phyloP scores from a whole-genome alignment of 2,797 vertebrate species.

The Smutsia temminckii region DNA sequence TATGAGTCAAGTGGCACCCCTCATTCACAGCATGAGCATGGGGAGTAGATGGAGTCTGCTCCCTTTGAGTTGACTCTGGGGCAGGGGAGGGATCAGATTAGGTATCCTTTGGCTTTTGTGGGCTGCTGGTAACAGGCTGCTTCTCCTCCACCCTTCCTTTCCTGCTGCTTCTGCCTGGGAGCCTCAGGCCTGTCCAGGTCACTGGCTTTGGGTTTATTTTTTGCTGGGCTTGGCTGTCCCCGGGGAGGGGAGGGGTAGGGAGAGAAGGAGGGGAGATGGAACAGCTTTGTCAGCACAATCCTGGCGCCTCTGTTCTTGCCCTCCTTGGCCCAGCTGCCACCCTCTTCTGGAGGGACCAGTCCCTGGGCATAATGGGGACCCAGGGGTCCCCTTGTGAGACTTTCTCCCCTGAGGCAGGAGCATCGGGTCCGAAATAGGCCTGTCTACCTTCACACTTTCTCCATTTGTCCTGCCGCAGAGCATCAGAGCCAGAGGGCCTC shows the following conservation, averaged over 20 bases:
- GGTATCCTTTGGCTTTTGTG: neutral
- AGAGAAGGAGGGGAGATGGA: slow-evolving; percentile 47
- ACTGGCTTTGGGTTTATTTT: slow-evolving; percentile 75
- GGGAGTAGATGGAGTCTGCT: neutral
- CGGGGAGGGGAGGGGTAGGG: slow-evolving; percentile 34
- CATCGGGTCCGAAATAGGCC: neutral
- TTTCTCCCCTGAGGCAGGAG: neutral
- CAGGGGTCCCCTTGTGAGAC: neutral
- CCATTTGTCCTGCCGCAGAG: rapidly evolving
- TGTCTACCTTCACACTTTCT: neutral
- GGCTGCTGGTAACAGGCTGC: neutral
- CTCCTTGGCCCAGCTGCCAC: slow-evolving; percentile 23
- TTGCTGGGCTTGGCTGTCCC: slow-evolving; percentile 71
- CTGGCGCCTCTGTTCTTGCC: neutral
- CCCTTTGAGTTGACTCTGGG: neutral
- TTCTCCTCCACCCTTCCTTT: neutral
- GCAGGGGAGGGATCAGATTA: too few species aligned
- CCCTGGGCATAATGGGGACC: neutral
- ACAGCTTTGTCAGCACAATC: slow-evolving; percentile 71
- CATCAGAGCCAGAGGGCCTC: neutral
- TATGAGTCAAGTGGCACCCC: neutral
- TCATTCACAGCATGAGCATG: neutral
- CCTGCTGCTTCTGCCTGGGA: neutral
- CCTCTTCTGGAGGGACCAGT: neutral
- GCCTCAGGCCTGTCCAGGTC: slow-evolving; percentile 55